These are phyloP conservation scores for Acromyrmex echinatior DNA, from an alignment of 1,140 invertebrate genomes.

Conservation along the genomic window DNA sequence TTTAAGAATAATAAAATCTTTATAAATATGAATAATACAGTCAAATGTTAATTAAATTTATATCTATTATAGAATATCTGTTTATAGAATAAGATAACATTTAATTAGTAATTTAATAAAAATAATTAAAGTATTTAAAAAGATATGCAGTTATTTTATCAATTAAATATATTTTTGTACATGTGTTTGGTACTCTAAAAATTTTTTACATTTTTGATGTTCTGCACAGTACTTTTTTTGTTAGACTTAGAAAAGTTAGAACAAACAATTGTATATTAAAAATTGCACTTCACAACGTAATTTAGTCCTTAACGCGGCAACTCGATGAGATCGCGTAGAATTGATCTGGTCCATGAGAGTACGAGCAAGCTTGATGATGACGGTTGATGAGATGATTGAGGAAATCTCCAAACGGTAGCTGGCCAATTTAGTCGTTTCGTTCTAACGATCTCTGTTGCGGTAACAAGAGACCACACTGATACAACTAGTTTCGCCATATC, in stretches of 20 bases:
- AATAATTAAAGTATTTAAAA: background rate
- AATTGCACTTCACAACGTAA: conserved; percentile 50
- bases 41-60: conserved; percentile 18
- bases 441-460: conserved; percentile 33
- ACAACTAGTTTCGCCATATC: conserved; percentile 49
- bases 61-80: too few species aligned
- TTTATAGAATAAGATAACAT: background rate
- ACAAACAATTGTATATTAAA: conserved; percentile 9
- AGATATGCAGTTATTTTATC: background rate
- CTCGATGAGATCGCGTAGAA: conserved; percentile 78
- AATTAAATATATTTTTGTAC: background rate
- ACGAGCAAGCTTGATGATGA: conserved; percentile 63
- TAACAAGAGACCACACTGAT: conserved; percentile 37
- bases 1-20: too few species aligned
- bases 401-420: conserved; percentile 79
- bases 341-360: conserved; percentile 68
- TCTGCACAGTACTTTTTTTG: background rate
- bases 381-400: conserved; percentile 81
- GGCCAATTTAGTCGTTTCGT: conserved; percentile 75
- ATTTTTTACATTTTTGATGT: background rate
- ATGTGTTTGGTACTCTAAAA: background rate
- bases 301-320: conserved; percentile 28
- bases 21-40: too few species aligned
- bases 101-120: background rate
- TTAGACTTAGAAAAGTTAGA: background rate